A percentile compares a stretch with the other conserved stretches of the same genome.
phyloP scores from a whole-genome alignment of 2,113 vertebrate species.

The Caracal caracal region DNA sequence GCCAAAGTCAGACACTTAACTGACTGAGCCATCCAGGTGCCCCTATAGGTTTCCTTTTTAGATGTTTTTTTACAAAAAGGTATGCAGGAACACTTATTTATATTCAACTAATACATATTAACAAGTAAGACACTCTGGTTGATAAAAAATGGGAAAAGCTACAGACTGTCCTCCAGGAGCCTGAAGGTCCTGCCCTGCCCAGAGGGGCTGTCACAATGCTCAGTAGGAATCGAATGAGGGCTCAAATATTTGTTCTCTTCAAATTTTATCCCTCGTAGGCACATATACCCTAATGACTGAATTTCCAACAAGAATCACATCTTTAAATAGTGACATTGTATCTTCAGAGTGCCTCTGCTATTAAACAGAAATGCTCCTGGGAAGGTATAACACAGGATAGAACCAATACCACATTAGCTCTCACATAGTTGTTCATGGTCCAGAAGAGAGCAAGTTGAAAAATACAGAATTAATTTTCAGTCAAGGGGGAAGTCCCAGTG shows the following conservation, averaged over 20 bases:
- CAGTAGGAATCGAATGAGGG: neutral
- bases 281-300: neutral
- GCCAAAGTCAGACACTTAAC: too few species aligned
- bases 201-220: neutral
- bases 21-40: too few species aligned
- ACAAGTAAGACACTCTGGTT: neutral
- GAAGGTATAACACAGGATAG: neutral
- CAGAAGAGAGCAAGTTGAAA: neutral
- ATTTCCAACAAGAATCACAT: slow-evolving; percentile 6
- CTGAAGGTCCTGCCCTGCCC: neutral
- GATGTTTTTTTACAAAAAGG: neutral
- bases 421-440: neutral
- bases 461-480: slow-evolving; percentile 19
- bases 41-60: neutral
- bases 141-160: neutral
- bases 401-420: neutral
- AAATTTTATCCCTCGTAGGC: neutral
- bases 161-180: neutral
- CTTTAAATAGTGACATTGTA: slow-evolving; percentile 11
- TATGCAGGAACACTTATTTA: neutral
- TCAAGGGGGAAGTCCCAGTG: neutral
- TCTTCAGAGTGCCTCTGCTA: slow-evolving; percentile 25
- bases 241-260: neutral
- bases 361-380: slow-evolving; percentile 9
- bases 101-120: neutral